Base-by-base conservation (phyloP, 53 echinoderm and acorn worm genomes). In the Arbacia lixula region DNA sequence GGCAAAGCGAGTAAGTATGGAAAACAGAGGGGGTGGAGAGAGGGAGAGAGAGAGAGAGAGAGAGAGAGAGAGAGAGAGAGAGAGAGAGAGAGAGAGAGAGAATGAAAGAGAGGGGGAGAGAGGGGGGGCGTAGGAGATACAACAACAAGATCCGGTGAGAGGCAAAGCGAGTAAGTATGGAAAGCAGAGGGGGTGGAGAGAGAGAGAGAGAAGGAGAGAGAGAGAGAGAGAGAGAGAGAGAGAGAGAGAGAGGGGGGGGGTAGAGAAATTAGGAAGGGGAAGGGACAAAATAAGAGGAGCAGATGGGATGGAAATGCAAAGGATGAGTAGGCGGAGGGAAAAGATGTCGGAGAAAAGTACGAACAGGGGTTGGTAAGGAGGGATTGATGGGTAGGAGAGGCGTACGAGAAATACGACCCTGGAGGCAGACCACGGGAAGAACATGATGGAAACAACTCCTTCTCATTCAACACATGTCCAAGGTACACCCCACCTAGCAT, bases 141-240 rank as follows among this genome's bases (percentile, higher is more conserved):
- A 24, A 57, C 57, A 57, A 2, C 3, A 5, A 21, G 2, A 58
- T 58, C 25, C 12, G 29, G 2, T 8, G 29, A 58, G 12, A 5
- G 26, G 6, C 9, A 58, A 58, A 57, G 11, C 26, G 25, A 26
- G n/a, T 57, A 58, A 6, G 28, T 58, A 27, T n/a, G n/a, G 27
- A 14, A 22, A 2, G 12, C 26, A 22, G 58, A n/a, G n/a, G n/a
- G n/a, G n/a, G 36, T 66, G 38, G 36, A 66, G 36, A 36, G 36
- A 3, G 66, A 38, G 38, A 38, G 66, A 37, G 66, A 66, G 66
- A 38, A 66, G 66, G 36, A 36, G 38, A 66, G 66, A 66, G 36
- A 38, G 38, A 66, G 38, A 66, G 38, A 22, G 66, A 66, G 66
- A 66, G 36, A 37, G 36, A 37, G 21, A n/a, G 0, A 66, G 36